phyloP scores from a whole-genome alignment of 2,113 vertebrate genomes.

The Pogona vitticeps region DNA sequence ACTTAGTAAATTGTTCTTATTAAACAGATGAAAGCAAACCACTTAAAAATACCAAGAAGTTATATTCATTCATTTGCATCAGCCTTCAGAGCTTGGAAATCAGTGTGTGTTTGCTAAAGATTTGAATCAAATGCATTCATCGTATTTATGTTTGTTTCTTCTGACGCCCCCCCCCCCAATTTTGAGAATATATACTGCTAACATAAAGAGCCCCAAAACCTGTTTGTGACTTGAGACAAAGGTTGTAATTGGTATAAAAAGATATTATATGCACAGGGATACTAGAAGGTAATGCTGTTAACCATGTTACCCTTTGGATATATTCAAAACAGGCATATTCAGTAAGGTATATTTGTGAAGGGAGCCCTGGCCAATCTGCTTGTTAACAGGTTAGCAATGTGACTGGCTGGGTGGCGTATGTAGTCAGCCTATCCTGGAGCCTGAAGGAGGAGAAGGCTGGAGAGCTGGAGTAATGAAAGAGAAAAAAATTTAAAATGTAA shows the following conservation, averaged over 20 bases:
- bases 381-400: no score
- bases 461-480: no score
- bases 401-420: no score
- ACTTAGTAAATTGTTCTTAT: background rate
- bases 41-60: constrained; percentile 41
- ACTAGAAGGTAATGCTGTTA: constrained; percentile 67
- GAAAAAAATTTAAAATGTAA: no score
- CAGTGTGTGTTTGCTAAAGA: constrained; percentile 62
- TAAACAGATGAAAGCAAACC: background rate
- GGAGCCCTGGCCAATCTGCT: no score
- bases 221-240: constrained; percentile 42
- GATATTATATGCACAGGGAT: constrained; percentile 53
- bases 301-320: constrained; percentile 38
- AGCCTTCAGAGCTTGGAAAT: constrained; percentile 56
- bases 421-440: no score
- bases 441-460: no score
- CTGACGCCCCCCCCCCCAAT: constrained; percentile 23
- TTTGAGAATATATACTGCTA: background rate
- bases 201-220: constrained; percentile 12
- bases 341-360: background rate
- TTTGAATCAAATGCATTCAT: constrained; percentile 53
- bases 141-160: constrained; percentile 38
- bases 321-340: background rate
- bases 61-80: constrained; percentile 33
- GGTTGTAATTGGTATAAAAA: constrained; percentile 28